Evolutionary conservation across 1,140 invertebrate species (phyloP), one percentile per base, ranked within the genome.

Genomic region (Papilio dardanus): DNA sequence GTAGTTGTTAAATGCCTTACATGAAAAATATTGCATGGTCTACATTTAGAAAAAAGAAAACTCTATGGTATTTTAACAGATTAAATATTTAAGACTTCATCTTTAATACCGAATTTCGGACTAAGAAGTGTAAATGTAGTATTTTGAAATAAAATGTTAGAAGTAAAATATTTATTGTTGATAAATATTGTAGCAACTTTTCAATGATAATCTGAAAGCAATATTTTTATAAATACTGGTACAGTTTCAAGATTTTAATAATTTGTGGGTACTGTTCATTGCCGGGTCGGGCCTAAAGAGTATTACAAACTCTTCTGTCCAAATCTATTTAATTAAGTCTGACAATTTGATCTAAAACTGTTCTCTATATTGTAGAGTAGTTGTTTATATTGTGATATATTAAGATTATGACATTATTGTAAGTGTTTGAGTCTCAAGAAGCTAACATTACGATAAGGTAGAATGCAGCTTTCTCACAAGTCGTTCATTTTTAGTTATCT

Each of bases 311-410:
- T 58, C 1, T 30, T 58, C 54, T 58, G 54, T 58, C 54, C 54
- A 58, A 24, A 28, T 58, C 54, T 68, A 68, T 50, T 42, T 74
- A 74, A 42, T 46, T 77, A 83, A 80, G 82, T 83, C 80, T 82
- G 82, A 83, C 73, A 73, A 79, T 54, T 33, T 33, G 24, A 74
- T 78, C 24, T 58, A 74, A 71, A 71, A 54, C 69, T 30, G 40
- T 50, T 78, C 77, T 79, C 76, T 67, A 81, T 81, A 78, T 65
- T 40, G 81, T 90, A 89, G 84, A 79, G 85, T 89, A 92, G 89
- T 82, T 89, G 87, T 89, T 90, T 82, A 88, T 90, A 91, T 86
- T 92, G 89, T 92, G 89, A 92, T 91, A 91, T 90, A 86, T 90
- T 89, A 92, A 89, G 84, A 87, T 89, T 84, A 85, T 88, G 83